Base-by-base conservation (phyloP, 2,888 invertebrate species). In the Nemoura dubitans region DNA sequence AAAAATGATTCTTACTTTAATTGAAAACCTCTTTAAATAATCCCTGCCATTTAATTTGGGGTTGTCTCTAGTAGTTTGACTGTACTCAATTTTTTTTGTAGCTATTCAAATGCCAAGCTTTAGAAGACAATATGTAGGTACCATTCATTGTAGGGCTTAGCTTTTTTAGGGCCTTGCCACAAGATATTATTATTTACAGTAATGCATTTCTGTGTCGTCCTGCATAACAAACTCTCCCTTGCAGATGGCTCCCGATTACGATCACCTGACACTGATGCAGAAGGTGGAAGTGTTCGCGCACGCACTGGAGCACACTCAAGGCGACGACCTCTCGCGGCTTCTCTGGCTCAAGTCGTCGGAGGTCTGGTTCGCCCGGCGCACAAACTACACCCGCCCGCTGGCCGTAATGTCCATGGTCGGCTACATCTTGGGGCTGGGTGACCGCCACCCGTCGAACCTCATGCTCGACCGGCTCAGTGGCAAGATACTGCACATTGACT, bases 371-470 rank as follows among this genome's bases (percentile, higher is more conserved):
- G 99, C 99, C 92, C 94, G 99, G 0, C 94, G 99, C 86, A 99
- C 99, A 21, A 99, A 99, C 92, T 99, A 99, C 92, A 99, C 99
- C 0, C 94, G 99, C 86, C 99, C 99, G 0, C 93, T 99, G 88
- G 99, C 99, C 76, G 99, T 99, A 87, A 99, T 99, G 99, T 99
- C 99, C 86, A 99, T 99, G 98, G 97, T 95, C 85, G 99, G 97
- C 1, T 99, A 99, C 91, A 98, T 99, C 89, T 94, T 99, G 21
- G 89, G 94, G 14, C 59, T 59, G 16, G 59, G 59, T 59, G 99
- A 26, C 21, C 59, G 59, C 16, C 99, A 99, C 93, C 99, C 99
- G 0, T 99, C 99, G 0, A 99, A 99, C 92, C 94, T 99, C 88
- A 99, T 99, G 99, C 92, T 99, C 90, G 99, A 99, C 91, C 94